Base-by-base conservation (phyloP, 2,888 invertebrate species). In the Idaea biselata region DNA sequence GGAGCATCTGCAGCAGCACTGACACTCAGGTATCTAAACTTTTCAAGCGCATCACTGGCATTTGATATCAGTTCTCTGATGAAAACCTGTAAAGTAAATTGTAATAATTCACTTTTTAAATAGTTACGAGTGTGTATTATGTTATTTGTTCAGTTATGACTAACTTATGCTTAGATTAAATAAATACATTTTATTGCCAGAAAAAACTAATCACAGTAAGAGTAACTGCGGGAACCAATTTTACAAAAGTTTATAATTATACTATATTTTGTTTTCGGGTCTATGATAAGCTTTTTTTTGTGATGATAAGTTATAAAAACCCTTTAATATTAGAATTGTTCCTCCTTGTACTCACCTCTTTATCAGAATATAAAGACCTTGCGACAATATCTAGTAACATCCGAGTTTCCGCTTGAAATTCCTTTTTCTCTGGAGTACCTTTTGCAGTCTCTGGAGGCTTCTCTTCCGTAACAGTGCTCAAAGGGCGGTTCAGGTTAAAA, bases 361-460 rank as follows among this genome's bases (percentile, higher is more conserved):
- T 99, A 76, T 99, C 99, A 0, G 99, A 99, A 88, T 99, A 99
- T 54, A 99, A 91, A 0, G 99, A 99, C 80, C 97, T 96, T 0
- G 99, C 99, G 0, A 99, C 99, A 86, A 99, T 99, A 84, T 99
- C 98, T 59, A 99, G 89, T 55, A 99, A 86, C 96, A 98, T 98
- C 67, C 96, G 93, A 0, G 99, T 99, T 92, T 99, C 99, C 0
- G 99, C 99, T 87, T 99, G 98, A 84, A 99, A 99, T 83, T 99
- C 98, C 88, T 96, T 96, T 80, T 96, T 96, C 75, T 95, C 95
- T 17, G 95, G 94, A 86, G 87, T 91, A 80, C 94, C 94, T 83
- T 91, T 93, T 65, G 89, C 80, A 78, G 82, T 89, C 86, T 93
- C 94, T 25, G 68, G 71, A 44, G 72, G 68, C 63, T 83, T 77